Evolutionary conservation across 1,140 invertebrate species (phyloP).

Genomic region (Temnothorax nylanderi): DNA sequence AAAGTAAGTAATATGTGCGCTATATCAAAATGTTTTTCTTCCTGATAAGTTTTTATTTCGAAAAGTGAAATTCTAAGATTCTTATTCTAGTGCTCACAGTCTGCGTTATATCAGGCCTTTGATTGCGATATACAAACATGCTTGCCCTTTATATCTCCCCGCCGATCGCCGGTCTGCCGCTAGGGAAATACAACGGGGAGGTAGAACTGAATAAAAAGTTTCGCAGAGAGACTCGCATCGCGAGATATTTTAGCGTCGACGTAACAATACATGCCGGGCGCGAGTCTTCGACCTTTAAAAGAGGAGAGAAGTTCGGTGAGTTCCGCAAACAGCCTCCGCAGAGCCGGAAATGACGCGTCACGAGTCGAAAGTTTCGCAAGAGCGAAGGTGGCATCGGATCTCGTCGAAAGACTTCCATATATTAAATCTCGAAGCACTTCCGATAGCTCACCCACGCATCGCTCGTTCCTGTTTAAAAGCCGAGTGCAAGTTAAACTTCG

Average conservation of each 20-base stretch:
- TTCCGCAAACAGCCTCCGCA: not conserved
- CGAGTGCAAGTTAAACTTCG: constrained; percentile 14
- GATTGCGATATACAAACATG: constrained; percentile 9
- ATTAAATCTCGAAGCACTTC: not conserved
- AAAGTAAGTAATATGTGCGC: not conserved
- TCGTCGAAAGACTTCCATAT: not conserved
- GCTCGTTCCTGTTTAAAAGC: constrained; percentile 31
- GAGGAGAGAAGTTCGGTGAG: constrained; percentile 7
- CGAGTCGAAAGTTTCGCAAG: constrained; percentile 18
- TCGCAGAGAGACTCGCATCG: not conserved
- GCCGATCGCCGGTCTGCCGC: not conserved
- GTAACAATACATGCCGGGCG: not conserved
- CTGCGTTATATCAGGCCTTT: not conserved
- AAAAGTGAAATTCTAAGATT: not conserved
- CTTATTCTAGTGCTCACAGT: not conserved
- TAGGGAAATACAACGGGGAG: not conserved
- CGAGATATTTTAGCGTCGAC: not conserved
- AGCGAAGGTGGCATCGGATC: not conserved
- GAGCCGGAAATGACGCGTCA: not conserved
- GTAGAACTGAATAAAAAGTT: constrained; percentile 31
- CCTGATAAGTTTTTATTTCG: not conserved
- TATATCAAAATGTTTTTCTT: not conserved
- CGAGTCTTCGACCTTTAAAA: not conserved
- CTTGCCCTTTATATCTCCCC: not conserved
- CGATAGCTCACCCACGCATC: not conserved